Conservation (phyloP, 1,140 invertebrate genomes). For the Portunus trituberculatus region DNA sequence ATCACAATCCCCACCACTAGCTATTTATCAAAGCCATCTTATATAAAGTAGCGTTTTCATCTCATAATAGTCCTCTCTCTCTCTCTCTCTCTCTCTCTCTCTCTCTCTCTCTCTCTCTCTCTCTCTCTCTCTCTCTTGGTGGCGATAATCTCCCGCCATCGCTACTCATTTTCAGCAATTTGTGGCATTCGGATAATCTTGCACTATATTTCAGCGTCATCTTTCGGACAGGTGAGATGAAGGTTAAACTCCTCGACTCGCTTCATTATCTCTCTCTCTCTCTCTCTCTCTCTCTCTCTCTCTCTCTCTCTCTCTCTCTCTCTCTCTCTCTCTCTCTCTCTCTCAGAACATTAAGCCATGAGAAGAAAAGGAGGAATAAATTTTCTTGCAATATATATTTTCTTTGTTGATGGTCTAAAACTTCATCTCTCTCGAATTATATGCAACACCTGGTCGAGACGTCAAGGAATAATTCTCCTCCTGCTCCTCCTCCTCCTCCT, state of each 20-base stretch:
- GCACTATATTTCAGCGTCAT: conserved; percentile 53
- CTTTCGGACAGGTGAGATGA: conserved; percentile 49
- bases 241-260: neutral
- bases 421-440: too few species aligned
- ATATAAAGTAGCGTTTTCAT: too few species aligned
- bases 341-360: too few species aligned
- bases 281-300: conserved; percentile 55
- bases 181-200: conserved; percentile 61
- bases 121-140: conserved; percentile 23
- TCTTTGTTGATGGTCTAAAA: too few species aligned
- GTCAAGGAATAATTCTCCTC: too few species aligned
- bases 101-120: conserved; percentile 48
- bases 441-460: too few species aligned
- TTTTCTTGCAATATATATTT: too few species aligned
- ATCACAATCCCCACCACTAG: too few species aligned
- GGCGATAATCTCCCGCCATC: conserved; percentile 15
- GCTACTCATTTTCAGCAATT: conserved; percentile 59
- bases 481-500: too few species aligned
- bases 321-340: conserved; percentile 32
- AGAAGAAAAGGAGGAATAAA: too few species aligned
- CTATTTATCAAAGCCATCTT: too few species aligned
- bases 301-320: conserved; percentile 39
- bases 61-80: neutral
- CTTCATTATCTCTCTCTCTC: neutral
- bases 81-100: conserved; percentile 27